Evolutionary conservation across 1,140 invertebrate genomes (phyloP), one percentile per base, ranked within the genome.

Genomic region (Wasmannia auropunctata): DNA sequence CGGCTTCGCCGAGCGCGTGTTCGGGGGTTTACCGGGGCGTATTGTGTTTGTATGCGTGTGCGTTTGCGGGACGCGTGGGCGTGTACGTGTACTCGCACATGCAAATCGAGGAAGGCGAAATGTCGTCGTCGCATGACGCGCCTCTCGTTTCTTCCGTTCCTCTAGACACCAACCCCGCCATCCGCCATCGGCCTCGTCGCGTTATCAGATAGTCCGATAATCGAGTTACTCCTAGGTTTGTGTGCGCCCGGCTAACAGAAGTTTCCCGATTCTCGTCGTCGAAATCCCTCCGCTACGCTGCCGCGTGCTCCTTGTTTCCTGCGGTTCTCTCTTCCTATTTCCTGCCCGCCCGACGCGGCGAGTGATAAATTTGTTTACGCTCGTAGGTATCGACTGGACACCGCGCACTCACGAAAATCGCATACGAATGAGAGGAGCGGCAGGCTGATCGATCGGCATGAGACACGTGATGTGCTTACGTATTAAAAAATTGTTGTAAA

Each of bases 151-250:
- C 22, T n/a, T n/a, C 67, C 1, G n/a, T 83, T 54, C 51, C 22
- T 28, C 25, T 0, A 69, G 51, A 37, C 65, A 49, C 28, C 67
- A 14, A 25, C 19, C 34, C 10, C 31, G 19, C 34, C 62, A 37
- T 63, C 62, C 62, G 3, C 56, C 11, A 3, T n/a, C 34, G 14
- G 19, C 6, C 34, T 40, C 25, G 56, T 11, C 5, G 37, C n/a
- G 40, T 49, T 74, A 40, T 28, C n/a, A 49, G 62, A 49, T 54
- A 37, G 40, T 5, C 46, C 60, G 43, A 85, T 86, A 86, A 85
- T 90, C 77, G 63, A 88, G 67, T 90, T 90, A 76, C 56, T 80
- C n/a, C 43, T 40, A 51, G n/a, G 65, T 25, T 65, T 22, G 58
- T 79, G 28, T 79, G 72, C 51, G 37, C 7, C 19, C 28, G 40